Base-by-base conservation (phyloP, 2,113 vertebrate species). In the Riparia riparia region DNA sequence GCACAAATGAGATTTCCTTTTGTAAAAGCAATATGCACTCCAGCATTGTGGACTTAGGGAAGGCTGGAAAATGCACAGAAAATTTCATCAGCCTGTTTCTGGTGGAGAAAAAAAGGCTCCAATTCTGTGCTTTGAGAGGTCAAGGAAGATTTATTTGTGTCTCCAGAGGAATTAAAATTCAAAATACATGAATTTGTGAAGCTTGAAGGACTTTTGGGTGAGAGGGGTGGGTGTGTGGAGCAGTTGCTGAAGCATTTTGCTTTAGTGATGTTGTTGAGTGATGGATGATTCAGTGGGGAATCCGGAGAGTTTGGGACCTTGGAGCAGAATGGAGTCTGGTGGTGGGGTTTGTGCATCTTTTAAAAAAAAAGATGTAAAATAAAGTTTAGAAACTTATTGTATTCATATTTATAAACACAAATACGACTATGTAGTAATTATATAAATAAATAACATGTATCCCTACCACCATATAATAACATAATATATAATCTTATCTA, bases 1-100 rank as follows among this genome's bases (percentile, higher is more conserved):
- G 68, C 69, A 91, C 37, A 92, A 92, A 92, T 61, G 56, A 79
- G 73, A 9, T 91, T 91, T 95, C 44, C 45, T 71, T 60, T 53
- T 29, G 77, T 64, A 29, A 89, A 68, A 89, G 72, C 89, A 63
- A 53, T 71, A 18, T 31, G 29, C 12, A 9, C 32, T 20, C 1
- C 29, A 10, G 65, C 65, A 26, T 37, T 63, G 56, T 56, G 65
- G 89, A 71, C n/a, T 41, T 60, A 45, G 50, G 65, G 53, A 41
- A 22, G 41, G 21, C 80, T 81, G 37, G n/a, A 32, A 86, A 86
- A 54, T 3, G 13, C n/a, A 41, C 69, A 51, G 80, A 64, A 84
- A 95, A 95, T 54, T 73, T 81, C 51, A 70, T 73, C 77, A 58
- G 13, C 10, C 14, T 11, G 0, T 61, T 88, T 58, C 7, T 80